Base-by-base conservation (phyloP, 2,113 vertebrate genomes). In the Protobothrops flavoviridis region DNA sequence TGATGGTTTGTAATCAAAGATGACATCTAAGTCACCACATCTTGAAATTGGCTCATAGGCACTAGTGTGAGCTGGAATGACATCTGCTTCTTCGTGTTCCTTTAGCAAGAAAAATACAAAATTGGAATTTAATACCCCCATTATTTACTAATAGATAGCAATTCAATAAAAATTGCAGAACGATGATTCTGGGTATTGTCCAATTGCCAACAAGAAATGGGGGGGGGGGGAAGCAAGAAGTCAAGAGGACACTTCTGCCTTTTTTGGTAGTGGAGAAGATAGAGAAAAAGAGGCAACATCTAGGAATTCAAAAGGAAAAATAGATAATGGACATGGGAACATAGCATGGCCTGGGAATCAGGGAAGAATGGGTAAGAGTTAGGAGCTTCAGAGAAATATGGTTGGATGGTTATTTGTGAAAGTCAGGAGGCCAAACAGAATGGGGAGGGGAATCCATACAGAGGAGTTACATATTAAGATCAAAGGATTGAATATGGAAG, bases 1-100 rank as follows among this genome's bases (percentile, higher is more conserved):
- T 0, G 97, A 96, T 15, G 98, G 91, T 81, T 96, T 98, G 17
- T 99, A 99, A 94, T 97, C 98, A 89, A 99, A 97, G 61, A 97
- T 89, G 81, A 99, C 96, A 85, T 98, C 97, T 87, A 99, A 97
- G 94, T 99, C 98, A 4, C 99, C 99, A 7, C 99, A 99, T 93
- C 98, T 99, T 74, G 98, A 98, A 96, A 99, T 98, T 39, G 98
- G 98, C 6, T 96, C 94, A 1, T 57, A 97, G 81, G 96, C 64
- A 89, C 90, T 91, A 0, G 87, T 87, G 4, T 96, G 95, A 93
- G 95, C 97, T 48, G 97, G 93, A 17, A 61, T 45, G 0, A 93
- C 96, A 33, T 91, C 93, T 74, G 55, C 94, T 69, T 96, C 94
- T 0, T 97, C 97, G 3, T 96, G 98, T 5, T 98, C 98, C 97